Evolutionary conservation across 2,888 invertebrate genomes (phyloP), one percentile per base, ranked within the genome.

Genomic region (Cylloceria caligata): DNA sequence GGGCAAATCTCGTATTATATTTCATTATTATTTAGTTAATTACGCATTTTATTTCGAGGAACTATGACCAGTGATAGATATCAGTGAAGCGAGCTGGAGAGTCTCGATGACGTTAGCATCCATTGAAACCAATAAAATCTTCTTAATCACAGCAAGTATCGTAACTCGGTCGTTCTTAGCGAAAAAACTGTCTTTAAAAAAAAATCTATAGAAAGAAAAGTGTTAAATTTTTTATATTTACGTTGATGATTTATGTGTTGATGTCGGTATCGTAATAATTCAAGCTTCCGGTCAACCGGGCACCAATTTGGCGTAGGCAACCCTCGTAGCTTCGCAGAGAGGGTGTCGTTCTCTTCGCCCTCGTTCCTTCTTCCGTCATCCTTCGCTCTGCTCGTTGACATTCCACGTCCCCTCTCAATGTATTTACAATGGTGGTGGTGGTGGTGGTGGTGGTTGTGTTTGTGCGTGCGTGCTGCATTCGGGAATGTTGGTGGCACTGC

Each of bases 371-470:
- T 34, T 45, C 57, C 72, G 30, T 82, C 64, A 19, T 57, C 62
- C 69, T 24, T 67, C 71, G 55, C 57, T 68, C 52, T 64, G 36
- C 69, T 73, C 47, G 68, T 81, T 78, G 71, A 78, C 75, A 78
- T 82, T 74, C 78, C 78, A 55, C 55, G 47, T 71, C 45, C 64
- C 73, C 16, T 64, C 39, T 19, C 52, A 36, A 19, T 68, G 68
- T 34, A 55, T 30, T 69, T 62, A 84, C 71, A 30, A 80, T 83
- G 80, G 82, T 82, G 82, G 78, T 83, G 64, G 81, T 85, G 83
- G 84, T 83, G 82, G 83, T 83, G 80, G 64, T 85, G 85, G 84
- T 86, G 84, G 80, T 83, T 80, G 80, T 79, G 76, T 42, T 49
- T 47, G 69, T 71, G 83, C n/a, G n/a, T n/a, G n/a, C n/a, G n/a